Base-by-base conservation (phyloP, 1,140 invertebrate genomes). In the Tetragnatha versicolor region DNA sequence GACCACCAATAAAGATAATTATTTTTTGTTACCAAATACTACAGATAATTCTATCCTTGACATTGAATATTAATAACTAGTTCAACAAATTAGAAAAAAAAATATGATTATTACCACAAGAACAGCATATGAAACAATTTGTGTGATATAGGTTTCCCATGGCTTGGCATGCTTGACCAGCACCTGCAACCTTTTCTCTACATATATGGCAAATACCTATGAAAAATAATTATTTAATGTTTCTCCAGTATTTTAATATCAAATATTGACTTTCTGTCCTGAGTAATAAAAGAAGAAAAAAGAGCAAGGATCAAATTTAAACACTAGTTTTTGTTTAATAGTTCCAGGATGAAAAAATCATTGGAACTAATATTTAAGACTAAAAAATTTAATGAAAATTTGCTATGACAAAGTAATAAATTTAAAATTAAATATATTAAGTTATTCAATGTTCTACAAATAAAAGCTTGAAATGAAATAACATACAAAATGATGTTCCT, bases 111-210 rank as follows among this genome's bases (percentile, higher is more conserved):
- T 85, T 83, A 87, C 96, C 96, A 88, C 97, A 99, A 10, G 95
- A 97, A 87, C 95, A 98, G 86, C 97, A 99, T 82, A 98, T 95
- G 85, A 99, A 98, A 86, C 97, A 99, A 87, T 94, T 95, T 9
- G 96, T 98, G 85, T 98, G 97, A 86, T 98, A 99, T 2, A 98
- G 88, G 84, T 98, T 97, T 20, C 96, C 96, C 97, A 98, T 98
- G 2, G 97, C 97, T 85, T 98, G 96, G 85, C 97, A 98, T 6
- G 97, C 97, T 85, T 97, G 95, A 2, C 93, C 95, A 29, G 94
- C 94, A 27, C 95, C 95, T 4, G 94, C 95, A 1, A 99, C 96
- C 86, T 96, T 96, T 82, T 97, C 94, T 29, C 93, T 92, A 87
- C 97, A 98, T n/a, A 93, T 96, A 84, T 96, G 94, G 84, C 95